Evolutionary conservation across 2,113 vertebrate species (phyloP), one percentile per base, ranked within the genome.

Genomic region (Amia ocellicauda): DNA sequence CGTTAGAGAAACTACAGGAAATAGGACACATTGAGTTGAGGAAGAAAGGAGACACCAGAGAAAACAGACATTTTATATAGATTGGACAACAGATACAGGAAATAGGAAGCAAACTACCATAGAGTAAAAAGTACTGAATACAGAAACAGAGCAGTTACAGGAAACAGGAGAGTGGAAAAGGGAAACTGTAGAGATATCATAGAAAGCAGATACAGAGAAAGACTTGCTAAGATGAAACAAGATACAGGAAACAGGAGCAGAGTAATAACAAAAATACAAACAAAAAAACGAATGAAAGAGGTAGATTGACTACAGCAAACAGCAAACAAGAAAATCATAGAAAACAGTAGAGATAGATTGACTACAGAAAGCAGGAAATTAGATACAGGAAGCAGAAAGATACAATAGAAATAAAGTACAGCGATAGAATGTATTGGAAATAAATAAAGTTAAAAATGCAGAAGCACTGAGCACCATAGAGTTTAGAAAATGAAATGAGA

Each of bases 1-100:
- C n/a, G n/a, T n/a, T n/a, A 19, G 17, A 50, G 47, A 61, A n/a
- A 28, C 27, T 49, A 14, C n/a, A 62, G n/a, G n/a, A 20, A 47
- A 1, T 11, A 22, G 23, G 7, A 53, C 19, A 53, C 11, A 23
- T 3, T 20, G 22, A 20, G 3, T 3, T 50, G 19, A 13, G 23
- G 4, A 7, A 7, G 23, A 4, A 53, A 23, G 14, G 10, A 23
- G 20, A 13, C 7, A 5, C 3, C 13, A 2, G 3, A 53, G 19
- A 22, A 53, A 5, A 23, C 3, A 53, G 51, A 53, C 1, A 53
- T 3, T 1, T 1, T 5, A 4, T 5, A 26, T 7, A 16, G 8
- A 24, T 4, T 3, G 23, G 49, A 50, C 3, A 20, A 54, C 13
- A 26, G 22, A 26, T 7, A 26, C 7, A 22, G n/a, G 17, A 27